Conservation (phyloP, 1,140 invertebrate species). For the Hylyphantes graminicola region DNA sequence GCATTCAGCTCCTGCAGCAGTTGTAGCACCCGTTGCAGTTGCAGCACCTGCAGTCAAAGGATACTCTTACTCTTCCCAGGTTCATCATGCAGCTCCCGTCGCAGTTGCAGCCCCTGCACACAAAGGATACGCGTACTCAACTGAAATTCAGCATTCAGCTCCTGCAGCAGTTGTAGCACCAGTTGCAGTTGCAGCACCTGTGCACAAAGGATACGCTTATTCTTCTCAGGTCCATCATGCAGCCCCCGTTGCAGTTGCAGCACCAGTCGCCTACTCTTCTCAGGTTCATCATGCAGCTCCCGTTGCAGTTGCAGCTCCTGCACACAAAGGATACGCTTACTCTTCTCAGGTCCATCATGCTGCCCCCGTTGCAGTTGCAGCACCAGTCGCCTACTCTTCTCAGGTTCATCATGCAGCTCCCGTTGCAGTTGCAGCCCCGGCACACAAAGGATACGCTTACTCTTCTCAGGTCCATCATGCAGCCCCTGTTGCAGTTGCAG, state of each 20-base stretch:
- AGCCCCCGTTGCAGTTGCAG: constrained; percentile 7
- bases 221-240: constrained; percentile 35
- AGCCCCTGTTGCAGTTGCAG: constrained; percentile 1
- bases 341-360: constrained; percentile 36
- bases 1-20: not conserved
- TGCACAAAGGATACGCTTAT: constrained; percentile 45
- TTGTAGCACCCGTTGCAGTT: not conserved
- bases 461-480: constrained; percentile 43
- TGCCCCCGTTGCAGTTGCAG: not conserved
- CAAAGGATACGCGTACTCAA: constrained; percentile 38
- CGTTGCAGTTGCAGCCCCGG: constrained; percentile 11
- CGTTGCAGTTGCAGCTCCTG: constrained; percentile 3
- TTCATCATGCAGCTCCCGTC: not conserved
- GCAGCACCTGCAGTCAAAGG: not conserved
- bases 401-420: constrained; percentile 42
- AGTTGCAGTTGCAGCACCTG: constrained; percentile 4
- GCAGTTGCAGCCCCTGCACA: constrained; percentile 1
- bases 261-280: constrained; percentile 31
- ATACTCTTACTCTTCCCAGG: constrained; percentile 17
- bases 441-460: constrained; percentile 40
- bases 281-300: constrained; percentile 22
- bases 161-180: constrained; percentile 28
- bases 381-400: not conserved
- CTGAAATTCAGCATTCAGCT: constrained; percentile 39
- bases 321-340: constrained; percentile 33